Evolutionary conservation across 2,888 invertebrate species (phyloP), one percentile per base, ranked within the genome.

Genomic region (Drosophila glabriapex): DNA sequence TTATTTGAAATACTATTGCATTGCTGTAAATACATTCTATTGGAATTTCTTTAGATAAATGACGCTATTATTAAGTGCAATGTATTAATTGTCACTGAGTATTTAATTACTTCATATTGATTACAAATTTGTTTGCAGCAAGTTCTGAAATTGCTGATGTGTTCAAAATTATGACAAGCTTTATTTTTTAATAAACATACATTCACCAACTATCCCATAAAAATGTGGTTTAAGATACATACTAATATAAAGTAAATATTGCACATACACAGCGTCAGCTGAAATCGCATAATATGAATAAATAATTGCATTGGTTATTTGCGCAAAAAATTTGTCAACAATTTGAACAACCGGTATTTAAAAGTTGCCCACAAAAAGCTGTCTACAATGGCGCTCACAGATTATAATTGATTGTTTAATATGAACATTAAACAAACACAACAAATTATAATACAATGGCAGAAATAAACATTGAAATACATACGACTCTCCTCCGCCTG

Each of bases 351-450:
- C 58, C 25, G 6, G 39, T 39, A 39, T 12, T 22, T 37, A 43
- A 66, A 50, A 46, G 22, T 22, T 52, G 35, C n/a, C 31, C n/a
- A 43, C 25, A 43, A 62, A 55, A 52, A 9, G 22, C 35, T 37
- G 29, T 31, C 43, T 35, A 52, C 12, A 50, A 39, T 49, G 55
- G 31, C 49, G 50, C 37, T 72, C 65, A 59, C 59, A 82, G 72
- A 78, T 59, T 52, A 71, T 70, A 72, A 82, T 80, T 86, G 73
- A 84, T 82, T 78, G 68, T 70, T 77, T 70, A 70, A 68, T 78
- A 90, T 82, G 82, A 84, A 84, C 75, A 80, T 80, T 71, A 66
- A 82, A 52, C 85, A 86, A 87, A 89, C 89, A 90, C 55, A 59
- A 70, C 66, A 55, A 72, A 73, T 61, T 71, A 80, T 76, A 82